Base-by-base conservation (phyloP, 2,888 invertebrate species). In the Synanthedon andrenaeformis region DNA sequence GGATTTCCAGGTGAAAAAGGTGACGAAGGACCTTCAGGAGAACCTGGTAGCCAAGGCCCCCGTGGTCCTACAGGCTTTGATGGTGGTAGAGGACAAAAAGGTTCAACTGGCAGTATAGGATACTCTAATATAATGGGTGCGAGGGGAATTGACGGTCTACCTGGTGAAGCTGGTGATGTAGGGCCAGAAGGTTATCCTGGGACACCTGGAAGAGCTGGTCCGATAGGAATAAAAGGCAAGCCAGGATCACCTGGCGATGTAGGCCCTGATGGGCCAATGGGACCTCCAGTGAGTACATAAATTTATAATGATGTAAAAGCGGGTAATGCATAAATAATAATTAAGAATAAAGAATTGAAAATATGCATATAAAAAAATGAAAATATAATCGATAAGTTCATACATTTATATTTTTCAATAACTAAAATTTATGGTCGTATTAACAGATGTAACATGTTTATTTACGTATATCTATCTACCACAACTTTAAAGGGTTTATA, bases 1-100 rank as follows among this genome's bases (percentile, higher is more conserved):
- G 95, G 95, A 3, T 88, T 89, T 59, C 78, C 87, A 1, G 95
- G 95, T 41, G 75, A 90, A 51, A 88, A 84, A 23, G 95, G 95
- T 48, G 88, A 89, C 56, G 70, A 76, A 45, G 93, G 95, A 13
- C 89, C 89, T 0, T 82, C 74, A 42, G 95, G 95, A 51, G 70
- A 75, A 3, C 76, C 89, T 4, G 94, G 94, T 41, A 65, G 67
- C 10, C 66, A 53, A 52, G 86, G 86, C 17, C 41, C 51, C 54
- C 59, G 3, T 23, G 95, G 95, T 10, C 69, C 82, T 0, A 89
- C 89, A 65, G 95, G 95, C 5, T 83, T 88, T 55, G 82, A 88
- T 0, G 95, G 94, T n/a, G 55, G 54, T 48, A 92, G 65, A 89
- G 93, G 62, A 57, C 74, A 58, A 67, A 89, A 78, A 83, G 92